These are phyloP conservation scores for Osedax frankpressi DNA, from an alignment of 2,888 invertebrate species.

Conservation along the genomic window DNA sequence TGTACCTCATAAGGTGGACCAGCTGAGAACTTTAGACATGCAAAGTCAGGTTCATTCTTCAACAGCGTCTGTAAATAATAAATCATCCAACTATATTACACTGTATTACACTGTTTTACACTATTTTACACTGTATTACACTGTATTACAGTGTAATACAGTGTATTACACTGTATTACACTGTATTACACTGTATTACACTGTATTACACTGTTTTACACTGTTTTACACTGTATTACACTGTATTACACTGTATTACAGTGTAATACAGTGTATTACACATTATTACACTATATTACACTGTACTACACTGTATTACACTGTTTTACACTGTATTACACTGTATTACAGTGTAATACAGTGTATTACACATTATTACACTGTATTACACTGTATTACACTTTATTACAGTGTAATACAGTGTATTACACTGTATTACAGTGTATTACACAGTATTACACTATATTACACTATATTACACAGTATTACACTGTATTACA, in stretches of 20 bases:
- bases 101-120: not conserved
- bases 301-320: not conserved
- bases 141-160: not conserved
- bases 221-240: too few species aligned
- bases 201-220: not conserved
- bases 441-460: not conserved
- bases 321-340: too few species aligned
- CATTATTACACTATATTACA: not conserved
- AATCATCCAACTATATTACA: not conserved
- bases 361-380: not conserved
- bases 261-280: not conserved
- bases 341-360: not conserved
- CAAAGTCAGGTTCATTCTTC: constrained; percentile 83
- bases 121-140: not conserved
- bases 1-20: constrained; percentile 95
- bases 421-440: not conserved
- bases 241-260: too few species aligned
- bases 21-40: constrained; percentile 82
- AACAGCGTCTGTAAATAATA: constrained; percentile 63
- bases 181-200: not conserved
- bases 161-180: not conserved
- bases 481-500: too few species aligned
- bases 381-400: not conserved
- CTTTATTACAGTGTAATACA: not conserved
- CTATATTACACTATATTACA: not conserved